Evolutionary conservation across 2,113 vertebrate species (phyloP), one percentile per base, ranked within the genome.

Genomic region (Willisornis vidua): DNA sequence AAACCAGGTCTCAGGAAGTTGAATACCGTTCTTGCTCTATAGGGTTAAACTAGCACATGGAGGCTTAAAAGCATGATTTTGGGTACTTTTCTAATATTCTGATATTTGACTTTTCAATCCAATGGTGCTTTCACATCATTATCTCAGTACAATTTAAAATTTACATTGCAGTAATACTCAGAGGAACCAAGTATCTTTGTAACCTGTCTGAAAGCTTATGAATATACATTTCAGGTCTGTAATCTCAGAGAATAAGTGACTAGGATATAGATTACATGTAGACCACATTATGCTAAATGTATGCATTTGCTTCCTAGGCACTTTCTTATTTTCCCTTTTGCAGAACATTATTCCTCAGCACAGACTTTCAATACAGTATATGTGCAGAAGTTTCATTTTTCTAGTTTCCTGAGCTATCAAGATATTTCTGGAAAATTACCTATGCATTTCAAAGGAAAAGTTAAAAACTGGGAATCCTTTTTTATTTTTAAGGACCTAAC

Each of bases 161-260:
- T 73, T 89, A 66, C 59, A 43, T 57, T 74, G 61, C 51, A 66
- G 51, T 41, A 43, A 39, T 61, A 87, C 51, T 61, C 68, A 77
- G 41, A 89, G 72, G 81, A 86, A 66, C 9, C 59, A 89, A 89
- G 51, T 49, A 66, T 43, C 43, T 94, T 70, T 15, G 10, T 70
- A 79, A 86, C 48, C 61, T 75, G 48, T 43, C 48, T 94, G 86
- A 79, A 90, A 90, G 75, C 35, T 82, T 72, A 96, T 83, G 67
- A 90, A 96, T 88, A 93, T 35, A 88, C 24, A 88, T 90, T 96
- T 79, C 75, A 83, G 57, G 75, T 63, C 75, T 83, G 57, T 51
- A 90, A 86, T 68, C 55, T 57, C 20, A 77, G 14, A 67, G 41
- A 83, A 61, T 45, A 76, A 79, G 54, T 94, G 75, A 90, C 75